A percentile compares a stretch with the other conserved stretches of the same genome.
These are phyloP conservation scores for Agonopterix alstromeriana DNA, from an alignment of 2,888 invertebrate species.

Conservation along the genomic window DNA sequence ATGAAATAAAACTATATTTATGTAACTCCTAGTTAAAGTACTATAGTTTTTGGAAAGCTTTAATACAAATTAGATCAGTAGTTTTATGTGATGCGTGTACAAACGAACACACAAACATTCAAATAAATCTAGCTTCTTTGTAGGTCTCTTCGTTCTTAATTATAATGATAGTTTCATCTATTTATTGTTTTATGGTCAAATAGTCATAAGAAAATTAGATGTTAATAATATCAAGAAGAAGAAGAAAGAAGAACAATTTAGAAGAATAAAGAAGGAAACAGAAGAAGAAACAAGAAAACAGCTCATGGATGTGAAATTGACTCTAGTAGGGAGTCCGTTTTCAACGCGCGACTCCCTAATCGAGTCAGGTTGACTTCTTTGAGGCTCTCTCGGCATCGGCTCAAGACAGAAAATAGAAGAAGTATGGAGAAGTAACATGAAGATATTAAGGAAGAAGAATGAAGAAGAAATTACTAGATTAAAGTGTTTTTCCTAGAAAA, in stretches of 20 bases:
- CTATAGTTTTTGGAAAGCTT: no score
- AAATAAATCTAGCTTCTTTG: no score
- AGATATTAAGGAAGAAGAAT: conserved; percentile 8
- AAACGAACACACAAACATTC: no score
- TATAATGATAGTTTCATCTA: no score
- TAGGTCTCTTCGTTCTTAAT: no score
- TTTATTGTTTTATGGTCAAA: no score
- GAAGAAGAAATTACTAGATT: conserved; percentile 4
- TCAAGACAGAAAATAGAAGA: background rate
- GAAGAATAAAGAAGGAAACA: conserved; percentile 5
- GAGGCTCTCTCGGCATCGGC: conserved; percentile 78
- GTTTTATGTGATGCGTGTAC: no score
- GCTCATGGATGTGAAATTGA: conserved; percentile 96
- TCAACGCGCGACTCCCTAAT: conserved; percentile 94
- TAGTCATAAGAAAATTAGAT: no score
- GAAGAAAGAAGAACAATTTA: conserved; percentile 20
- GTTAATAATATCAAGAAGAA: background rate
- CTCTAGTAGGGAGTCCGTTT: conserved; percentile 98
- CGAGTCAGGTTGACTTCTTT: conserved; percentile 97
- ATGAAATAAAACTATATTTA: no score
- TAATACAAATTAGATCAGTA: no score
- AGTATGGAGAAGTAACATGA: conserved; percentile 8
- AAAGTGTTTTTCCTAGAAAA: background rate
- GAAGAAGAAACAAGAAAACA: conserved; percentile 16
- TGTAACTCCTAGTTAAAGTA: no score